phyloP scores from a whole-genome alignment of 2,113 vertebrate genomes.

The Pseudorectes ferrugineus region DNA sequence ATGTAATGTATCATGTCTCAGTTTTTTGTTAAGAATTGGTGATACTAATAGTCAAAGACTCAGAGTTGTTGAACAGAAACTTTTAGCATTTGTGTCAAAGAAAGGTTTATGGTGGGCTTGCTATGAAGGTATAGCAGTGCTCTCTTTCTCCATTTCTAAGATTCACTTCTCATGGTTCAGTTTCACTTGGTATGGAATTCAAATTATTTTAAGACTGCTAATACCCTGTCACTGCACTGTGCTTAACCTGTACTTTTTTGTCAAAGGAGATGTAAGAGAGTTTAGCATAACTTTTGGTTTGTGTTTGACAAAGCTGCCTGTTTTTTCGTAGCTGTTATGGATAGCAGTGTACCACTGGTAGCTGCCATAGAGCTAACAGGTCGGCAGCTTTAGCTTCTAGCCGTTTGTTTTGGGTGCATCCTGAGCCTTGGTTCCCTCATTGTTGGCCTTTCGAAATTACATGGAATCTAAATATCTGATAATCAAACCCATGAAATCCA shows the following conservation, averaged over 20 bases:
- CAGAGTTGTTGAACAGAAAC: background rate
- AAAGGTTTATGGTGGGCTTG: background rate
- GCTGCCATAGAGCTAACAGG: background rate
- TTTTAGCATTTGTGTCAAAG: background rate
- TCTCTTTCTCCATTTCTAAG: background rate
- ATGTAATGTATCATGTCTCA: background rate
- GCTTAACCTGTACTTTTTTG: background rate
- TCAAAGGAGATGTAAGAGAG: background rate
- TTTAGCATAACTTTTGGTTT: background rate
- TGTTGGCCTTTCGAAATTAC: background rate
- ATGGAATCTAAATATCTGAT: background rate
- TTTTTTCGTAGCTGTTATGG: background rate
- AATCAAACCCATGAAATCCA: background rate
- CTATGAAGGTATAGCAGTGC: background rate
- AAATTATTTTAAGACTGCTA: background rate
- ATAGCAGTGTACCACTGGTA: background rate
- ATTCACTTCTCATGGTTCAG: background rate
- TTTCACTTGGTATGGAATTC: background rate
- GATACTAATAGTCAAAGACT: background rate
- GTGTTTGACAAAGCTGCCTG: background rate
- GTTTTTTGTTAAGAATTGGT: background rate
- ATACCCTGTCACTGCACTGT: background rate
- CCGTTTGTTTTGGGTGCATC: no score
- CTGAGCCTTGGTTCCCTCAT: background rate
- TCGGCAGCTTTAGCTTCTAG: background rate